A percentile compares a stretch with the other conserved stretches of the same genome.
phyloP scores from a whole-genome alignment of 2,113 vertebrate genomes.

The Edolisoma coerulescens region DNA sequence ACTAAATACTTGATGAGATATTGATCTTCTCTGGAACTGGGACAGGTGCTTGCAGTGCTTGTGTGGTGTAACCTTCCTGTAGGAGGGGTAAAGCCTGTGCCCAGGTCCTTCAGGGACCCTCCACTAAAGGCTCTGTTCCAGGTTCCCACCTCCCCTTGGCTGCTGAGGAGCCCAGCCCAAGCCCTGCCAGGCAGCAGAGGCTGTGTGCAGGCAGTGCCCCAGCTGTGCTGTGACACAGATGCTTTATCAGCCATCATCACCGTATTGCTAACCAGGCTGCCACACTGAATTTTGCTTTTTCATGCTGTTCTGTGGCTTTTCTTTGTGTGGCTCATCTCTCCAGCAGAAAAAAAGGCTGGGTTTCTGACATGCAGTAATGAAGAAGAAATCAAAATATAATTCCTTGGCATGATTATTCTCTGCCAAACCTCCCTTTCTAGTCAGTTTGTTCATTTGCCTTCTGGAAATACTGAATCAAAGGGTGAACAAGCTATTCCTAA shows the following conservation, averaged over 20 bases:
- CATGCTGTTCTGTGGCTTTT: neutral
- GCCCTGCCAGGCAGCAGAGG: neutral
- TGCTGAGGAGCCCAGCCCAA: neutral
- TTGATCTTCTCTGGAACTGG: neutral
- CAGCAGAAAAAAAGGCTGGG: neutral
- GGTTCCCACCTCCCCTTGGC: neutral
- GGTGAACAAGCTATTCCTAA: neutral
- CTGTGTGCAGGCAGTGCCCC: rapidly evolving
- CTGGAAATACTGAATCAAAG: neutral
- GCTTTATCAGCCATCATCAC: neutral
- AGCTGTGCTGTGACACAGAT: neutral
- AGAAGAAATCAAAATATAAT: neutral
- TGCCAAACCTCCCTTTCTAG: neutral
- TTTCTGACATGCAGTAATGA: neutral
- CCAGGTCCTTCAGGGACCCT: neutral
- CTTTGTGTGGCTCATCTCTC: neutral
- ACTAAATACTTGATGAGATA: neutral
- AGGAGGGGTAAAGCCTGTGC: neutral
- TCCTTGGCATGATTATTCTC: neutral
- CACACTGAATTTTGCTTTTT: neutral
- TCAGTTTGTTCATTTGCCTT: neutral
- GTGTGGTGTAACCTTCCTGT: rapidly evolving
- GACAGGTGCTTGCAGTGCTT: neutral
- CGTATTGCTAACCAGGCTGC: rapidly evolving
- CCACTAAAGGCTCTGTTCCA: neutral